Base-by-base conservation (phyloP, 2,797 vertebrate genomes). In the Tarsius wallacei region DNA sequence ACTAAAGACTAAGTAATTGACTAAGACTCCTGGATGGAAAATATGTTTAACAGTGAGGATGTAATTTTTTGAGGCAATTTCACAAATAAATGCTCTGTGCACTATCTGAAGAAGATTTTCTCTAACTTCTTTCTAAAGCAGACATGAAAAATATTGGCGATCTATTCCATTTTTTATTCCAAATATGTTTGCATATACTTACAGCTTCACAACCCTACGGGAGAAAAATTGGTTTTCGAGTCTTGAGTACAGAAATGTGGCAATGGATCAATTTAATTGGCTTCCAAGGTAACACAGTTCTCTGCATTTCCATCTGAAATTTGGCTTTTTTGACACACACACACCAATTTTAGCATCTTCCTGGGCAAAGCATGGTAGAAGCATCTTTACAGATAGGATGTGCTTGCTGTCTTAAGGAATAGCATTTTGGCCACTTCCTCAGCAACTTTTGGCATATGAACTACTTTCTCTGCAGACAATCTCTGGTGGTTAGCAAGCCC, bases 261-360 rank as follows among this genome's bases (percentile, higher is more conserved):
- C 77, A 24, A 17, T 64, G 16, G 76, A 77, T 61, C 61, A 61
- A n/a, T 80, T 81, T 92, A 91, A 93, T 26, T 91, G 68, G 70
- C 89, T 93, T 96, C 68, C 24, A 61, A 78, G 53, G 28, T 59
- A 90, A 91, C 74, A 31, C n/a, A 76, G 8, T 91, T 77, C 36
- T 74, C 64, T 85, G 42, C 24, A 81, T 87, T 93, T 90, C 77
- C 15, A 42, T 80, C 88, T 42, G 12, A 49, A 57, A 8, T 31
- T 93, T 21, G 0, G 31, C 42, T 74, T 93, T 93, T 53, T 77
- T 64, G 73, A 11, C 31, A 31, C 19, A 26, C 42, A 68, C 42
- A 42, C 5, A 12, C n/a, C 33, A 28, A 64, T 68, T 95, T 96
- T 78, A 78, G 42, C 59, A n/a, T 87, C 81, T 82, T 76, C 61